These are phyloP conservation scores for Homalodisca vitripennis DNA, from an alignment of 1,140 invertebrate species.

Conservation along the genomic window DNA sequence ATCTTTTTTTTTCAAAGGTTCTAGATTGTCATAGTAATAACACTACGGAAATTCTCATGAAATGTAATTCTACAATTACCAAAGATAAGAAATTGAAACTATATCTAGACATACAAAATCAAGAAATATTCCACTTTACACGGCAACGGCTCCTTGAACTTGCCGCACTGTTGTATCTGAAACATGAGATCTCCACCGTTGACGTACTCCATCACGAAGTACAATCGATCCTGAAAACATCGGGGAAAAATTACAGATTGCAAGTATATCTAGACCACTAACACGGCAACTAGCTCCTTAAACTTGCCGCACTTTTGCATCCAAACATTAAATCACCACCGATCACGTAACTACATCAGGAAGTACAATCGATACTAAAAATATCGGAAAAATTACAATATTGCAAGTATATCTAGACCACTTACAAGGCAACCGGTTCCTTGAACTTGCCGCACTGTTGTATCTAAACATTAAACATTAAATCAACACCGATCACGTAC, in stretches of 20 bases:
- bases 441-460: slow-evolving; percentile 99
- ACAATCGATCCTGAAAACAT: slow-evolving; percentile 93
- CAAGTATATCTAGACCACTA: slow-evolving; percentile 51
- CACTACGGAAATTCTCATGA: background rate
- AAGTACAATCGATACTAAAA: slow-evolving; percentile 97
- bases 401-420: slow-evolving; percentile 38
- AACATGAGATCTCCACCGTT: slow-evolving; percentile 99
- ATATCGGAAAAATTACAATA: slow-evolving; percentile 20
- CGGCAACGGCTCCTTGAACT: slow-evolving; percentile 99
- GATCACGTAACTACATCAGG: slow-evolving; percentile 99
- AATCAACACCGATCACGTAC: slow-evolving; percentile 98
- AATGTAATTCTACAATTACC: background rate
- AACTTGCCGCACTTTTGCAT: slow-evolving; percentile 99
- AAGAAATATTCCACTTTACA: slow-evolving; percentile 70
- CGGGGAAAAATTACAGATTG: background rate
- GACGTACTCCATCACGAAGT: slow-evolving; percentile 99
- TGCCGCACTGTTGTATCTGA: slow-evolving; percentile 99
- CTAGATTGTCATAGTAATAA: too few species aligned
- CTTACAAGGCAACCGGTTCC: slow-evolving; percentile 98
- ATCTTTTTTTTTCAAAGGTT: too few species aligned
- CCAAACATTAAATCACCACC: slow-evolving; percentile 99
- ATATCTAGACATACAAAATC: background rate
- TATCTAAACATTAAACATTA: slow-evolving; percentile 90
- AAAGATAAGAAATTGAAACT: background rate
- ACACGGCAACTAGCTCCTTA: slow-evolving; percentile 99